Conservation (phyloP, 2,888 invertebrate species). For the Chrysotoxum bicinctum region DNA sequence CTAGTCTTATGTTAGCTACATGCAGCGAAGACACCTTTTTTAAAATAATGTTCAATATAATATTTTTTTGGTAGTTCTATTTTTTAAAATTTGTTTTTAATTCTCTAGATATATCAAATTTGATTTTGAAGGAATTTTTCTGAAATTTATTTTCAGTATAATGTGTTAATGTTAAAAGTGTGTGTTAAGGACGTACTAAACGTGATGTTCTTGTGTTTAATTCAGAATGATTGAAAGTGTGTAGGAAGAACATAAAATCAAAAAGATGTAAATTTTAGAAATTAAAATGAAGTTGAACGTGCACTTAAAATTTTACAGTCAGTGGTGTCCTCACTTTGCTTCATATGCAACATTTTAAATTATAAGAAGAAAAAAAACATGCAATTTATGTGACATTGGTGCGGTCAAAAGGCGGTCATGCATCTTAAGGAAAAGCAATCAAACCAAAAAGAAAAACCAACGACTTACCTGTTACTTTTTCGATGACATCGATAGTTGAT, state of each 20-base stretch:
- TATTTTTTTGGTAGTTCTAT: too few species aligned
- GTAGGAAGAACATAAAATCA: neutral
- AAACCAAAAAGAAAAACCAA: neutral
- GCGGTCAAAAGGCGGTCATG: slow-evolving; percentile 4
- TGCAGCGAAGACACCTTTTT: slow-evolving; percentile 69
- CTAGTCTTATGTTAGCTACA: slow-evolving; percentile 68
- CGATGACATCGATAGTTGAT: neutral
- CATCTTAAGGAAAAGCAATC: neutral
- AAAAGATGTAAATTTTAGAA: neutral
- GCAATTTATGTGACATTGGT: slow-evolving; percentile 23
- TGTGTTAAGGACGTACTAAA: slow-evolving; percentile 9
- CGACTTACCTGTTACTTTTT: neutral
- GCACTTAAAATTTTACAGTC: slow-evolving; percentile 36
- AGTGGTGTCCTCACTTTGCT: slow-evolving; percentile 65
- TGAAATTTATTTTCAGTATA: slow-evolving; percentile 25
- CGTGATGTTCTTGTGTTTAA: slow-evolving; percentile 11
- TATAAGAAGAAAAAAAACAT: neutral
- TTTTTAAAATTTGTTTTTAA: too few species aligned
- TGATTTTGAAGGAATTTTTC: neutral
- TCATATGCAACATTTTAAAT: slow-evolving; percentile 24
- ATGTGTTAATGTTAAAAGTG: neutral
- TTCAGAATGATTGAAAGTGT: neutral
- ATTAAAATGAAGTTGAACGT: slow-evolving; percentile 42
- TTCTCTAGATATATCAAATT: neutral
- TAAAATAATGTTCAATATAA: neutral